Evolutionary conservation across 1,140 invertebrate species (phyloP).

Genomic region (Drosophila athabasca): DNA sequence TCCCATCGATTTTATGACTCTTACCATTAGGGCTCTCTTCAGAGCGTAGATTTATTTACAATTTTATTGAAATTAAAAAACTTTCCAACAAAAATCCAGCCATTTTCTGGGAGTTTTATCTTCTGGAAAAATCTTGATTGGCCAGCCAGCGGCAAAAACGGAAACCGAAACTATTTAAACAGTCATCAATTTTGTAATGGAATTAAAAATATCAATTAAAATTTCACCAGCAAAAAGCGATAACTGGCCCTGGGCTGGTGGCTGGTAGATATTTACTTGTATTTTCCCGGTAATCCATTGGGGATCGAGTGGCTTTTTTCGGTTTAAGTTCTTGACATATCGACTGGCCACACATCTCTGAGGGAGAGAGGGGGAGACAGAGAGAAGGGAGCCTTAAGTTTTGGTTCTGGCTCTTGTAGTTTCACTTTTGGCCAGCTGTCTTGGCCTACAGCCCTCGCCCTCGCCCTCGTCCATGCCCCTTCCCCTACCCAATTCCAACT

Average conservation of each 20-base stretch:
- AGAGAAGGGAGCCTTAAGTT: slow-evolving; percentile 6
- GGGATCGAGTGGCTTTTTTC: slow-evolving; percentile 2
- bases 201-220: slow-evolving; percentile 30
- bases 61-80: too few species aligned
- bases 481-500: background rate
- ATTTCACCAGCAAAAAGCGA: slow-evolving; percentile 20
- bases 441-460: background rate
- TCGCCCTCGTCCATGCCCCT: background rate
- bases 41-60: too few species aligned
- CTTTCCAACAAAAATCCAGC: too few species aligned
- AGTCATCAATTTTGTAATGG: slow-evolving; percentile 28
- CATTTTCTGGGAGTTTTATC: background rate
- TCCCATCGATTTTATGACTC: too few species aligned
- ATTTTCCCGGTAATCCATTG: slow-evolving; percentile 10
- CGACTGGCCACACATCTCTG: slow-evolving; percentile 26
- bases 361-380: background rate
- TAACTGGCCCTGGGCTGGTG: background rate
- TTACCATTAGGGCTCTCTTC: too few species aligned
- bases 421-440: slow-evolving; percentile 16
- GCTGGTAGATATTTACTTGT: slow-evolving; percentile 24
- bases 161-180: slow-evolving; percentile 18
- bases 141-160: background rate
- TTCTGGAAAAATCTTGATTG: background rate
- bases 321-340: slow-evolving; percentile 20
- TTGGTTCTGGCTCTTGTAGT: slow-evolving; percentile 19